phyloP scores from a whole-genome alignment of 92 coral and sea anemone genomes.

The Pocillopora meandrina region DNA sequence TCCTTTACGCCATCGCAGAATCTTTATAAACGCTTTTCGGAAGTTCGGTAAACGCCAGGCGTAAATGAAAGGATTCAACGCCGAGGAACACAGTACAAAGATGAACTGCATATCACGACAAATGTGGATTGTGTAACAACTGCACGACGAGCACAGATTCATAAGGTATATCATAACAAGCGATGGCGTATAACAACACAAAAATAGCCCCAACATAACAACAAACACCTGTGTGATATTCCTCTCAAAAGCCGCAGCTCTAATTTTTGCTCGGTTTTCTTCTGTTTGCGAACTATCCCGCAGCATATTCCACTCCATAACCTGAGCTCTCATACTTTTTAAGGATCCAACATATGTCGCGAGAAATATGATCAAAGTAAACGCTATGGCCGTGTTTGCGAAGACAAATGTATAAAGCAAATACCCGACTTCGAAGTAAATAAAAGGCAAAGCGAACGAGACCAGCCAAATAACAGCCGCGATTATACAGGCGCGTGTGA shows the following conservation, averaged over 20 bases:
- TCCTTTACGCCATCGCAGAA: slow-evolving; percentile 24
- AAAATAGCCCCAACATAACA: slow-evolving; percentile 64
- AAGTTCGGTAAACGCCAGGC: slow-evolving; percentile 81
- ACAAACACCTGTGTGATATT: slow-evolving; percentile 65
- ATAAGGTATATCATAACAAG: slow-evolving; percentile 64
- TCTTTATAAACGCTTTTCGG: slow-evolving; percentile 50
- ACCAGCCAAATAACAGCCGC: slow-evolving; percentile 65
- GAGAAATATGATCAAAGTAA: slow-evolving; percentile 54
- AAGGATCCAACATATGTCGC: slow-evolving; percentile 66
- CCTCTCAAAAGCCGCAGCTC: slow-evolving; percentile 59
- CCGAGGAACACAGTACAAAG: slow-evolving; percentile 60
- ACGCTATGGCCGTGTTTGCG: slow-evolving; percentile 78
- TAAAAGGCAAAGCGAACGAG: slow-evolving; percentile 61
- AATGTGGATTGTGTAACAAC: slow-evolving; percentile 67
- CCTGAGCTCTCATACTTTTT: slow-evolving; percentile 56
- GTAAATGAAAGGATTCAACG: slow-evolving; percentile 72
- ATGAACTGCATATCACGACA: slow-evolving; percentile 72
- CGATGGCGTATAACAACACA: slow-evolving; percentile 73
- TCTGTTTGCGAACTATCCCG: slow-evolving; percentile 33
- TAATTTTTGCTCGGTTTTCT: slow-evolving; percentile 36
- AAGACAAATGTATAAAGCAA: slow-evolving; percentile 75
- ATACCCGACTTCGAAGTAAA: slow-evolving; percentile 76
- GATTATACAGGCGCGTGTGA: slow-evolving; percentile 40
- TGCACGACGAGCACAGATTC: slow-evolving; percentile 66
- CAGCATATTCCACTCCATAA: slow-evolving; percentile 41